Evolutionary conservation across 2,888 invertebrate genomes (phyloP).

Genomic region (Limnephilus lunatus): DNA sequence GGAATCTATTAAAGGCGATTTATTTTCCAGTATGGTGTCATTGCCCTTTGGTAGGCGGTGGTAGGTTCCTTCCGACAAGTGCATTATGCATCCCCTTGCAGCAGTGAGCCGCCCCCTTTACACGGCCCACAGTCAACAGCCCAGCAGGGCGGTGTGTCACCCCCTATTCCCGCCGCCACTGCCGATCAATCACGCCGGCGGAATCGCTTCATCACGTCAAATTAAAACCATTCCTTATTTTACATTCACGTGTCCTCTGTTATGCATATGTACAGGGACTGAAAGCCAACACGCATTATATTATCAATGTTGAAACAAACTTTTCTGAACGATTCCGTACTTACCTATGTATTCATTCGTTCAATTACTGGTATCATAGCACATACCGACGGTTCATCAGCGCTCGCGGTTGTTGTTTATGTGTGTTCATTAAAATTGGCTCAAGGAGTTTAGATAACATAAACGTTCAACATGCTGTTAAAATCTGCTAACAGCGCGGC

Average conservation of each 20-base stretch:
- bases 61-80: neutral
- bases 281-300: neutral
- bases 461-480: neutral
- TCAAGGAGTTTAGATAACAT: neutral
- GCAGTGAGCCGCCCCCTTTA: neutral
- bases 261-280: neutral
- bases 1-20: neutral
- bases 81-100: conserved; percentile 18
- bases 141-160: conserved; percentile 65
- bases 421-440: neutral
- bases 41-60: neutral
- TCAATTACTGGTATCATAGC: neutral
- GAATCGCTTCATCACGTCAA: conserved; percentile 44
- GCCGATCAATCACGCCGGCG: conserved; percentile 51
- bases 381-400: neutral
- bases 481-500: neutral
- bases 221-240: conserved; percentile 42
- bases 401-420: too few relatives aligned
- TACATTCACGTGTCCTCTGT: conserved; percentile 21
- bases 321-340: neutral
- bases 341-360: neutral
- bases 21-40: conserved; percentile 10
- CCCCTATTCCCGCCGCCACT: conserved; percentile 69
- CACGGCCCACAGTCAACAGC: neutral
- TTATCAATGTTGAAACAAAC: neutral